Evolutionary conservation across 2,888 invertebrate species (phyloP), one percentile per base, ranked within the genome.

Genomic region (Eristalinus aeneus): DNA sequence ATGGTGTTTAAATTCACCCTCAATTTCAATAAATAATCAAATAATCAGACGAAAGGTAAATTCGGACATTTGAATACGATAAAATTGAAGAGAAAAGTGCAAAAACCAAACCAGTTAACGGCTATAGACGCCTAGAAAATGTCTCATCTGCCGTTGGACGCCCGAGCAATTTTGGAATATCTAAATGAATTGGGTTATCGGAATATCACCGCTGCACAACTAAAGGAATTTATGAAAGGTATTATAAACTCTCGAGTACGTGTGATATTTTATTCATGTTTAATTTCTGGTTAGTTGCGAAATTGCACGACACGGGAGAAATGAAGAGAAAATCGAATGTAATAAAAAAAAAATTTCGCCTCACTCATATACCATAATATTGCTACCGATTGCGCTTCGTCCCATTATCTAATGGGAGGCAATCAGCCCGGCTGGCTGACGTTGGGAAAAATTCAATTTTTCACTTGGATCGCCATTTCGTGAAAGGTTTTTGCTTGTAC

Each of bases 141-240:
- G 91, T 92, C 91, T 91, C 91, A 92, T 90, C 90, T 92, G 90
- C 90, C 92, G 88, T 92, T 95, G 90, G 95, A 96, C 91, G 95
- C 96, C n/a, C 94, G 94, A 90, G 95, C 96, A 93, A 95, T 97
- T 90, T 93, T 97, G 88, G 93, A 94, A 88, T 95, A 96, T 93
- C 93, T 97, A 89, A 96, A 96, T 92, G 94, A 95, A 90, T 93
- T 96, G 89, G 97, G 97, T 77, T 96, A 96, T 90, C 94, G 95
- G 76, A 96, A 96, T 90, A 95, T 97, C 88, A 95, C 95, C 82
- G 95, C 95, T 20, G 94, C 95, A 91, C 96, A 96, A 90, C 93
- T 97, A 72, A 96, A 96, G 93, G 95, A 95, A 91, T 97, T 97
- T 91, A 95, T 97, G 90, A 95, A 94, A 94, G 96, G 97, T 96